phyloP scores from a whole-genome alignment of 2,113 vertebrate genomes.

The Vulpes vulpes region DNA sequence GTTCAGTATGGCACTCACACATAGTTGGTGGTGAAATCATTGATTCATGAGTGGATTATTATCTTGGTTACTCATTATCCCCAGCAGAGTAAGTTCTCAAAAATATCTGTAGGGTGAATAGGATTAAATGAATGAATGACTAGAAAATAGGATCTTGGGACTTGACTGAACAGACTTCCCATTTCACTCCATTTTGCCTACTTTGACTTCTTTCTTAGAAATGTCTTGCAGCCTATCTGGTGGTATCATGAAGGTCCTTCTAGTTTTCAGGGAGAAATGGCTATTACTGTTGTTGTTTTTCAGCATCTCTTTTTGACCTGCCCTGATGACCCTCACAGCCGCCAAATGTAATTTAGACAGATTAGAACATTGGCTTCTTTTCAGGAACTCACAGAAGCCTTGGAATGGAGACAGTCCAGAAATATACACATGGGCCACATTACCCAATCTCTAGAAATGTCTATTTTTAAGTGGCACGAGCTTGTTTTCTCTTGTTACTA shows the following conservation, averaged over 20 bases:
- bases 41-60: not conserved
- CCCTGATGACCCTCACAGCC: not conserved
- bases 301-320: constrained; percentile 30
- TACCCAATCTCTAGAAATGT: constrained; percentile 60
- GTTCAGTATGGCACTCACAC: not conserved
- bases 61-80: not conserved
- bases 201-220: not conserved
- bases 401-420: constrained; percentile 61
- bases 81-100: not conserved
- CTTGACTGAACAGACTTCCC: rapidly evolving
- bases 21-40: not conserved
- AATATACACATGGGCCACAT: constrained; percentile 56
- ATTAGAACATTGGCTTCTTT: constrained; percentile 46
- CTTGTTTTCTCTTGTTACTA: constrained; percentile 67
- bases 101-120: not conserved
- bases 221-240: not conserved
- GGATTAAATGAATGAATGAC: not conserved
- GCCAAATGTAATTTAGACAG: constrained; percentile 57
- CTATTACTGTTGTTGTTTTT: not conserved
- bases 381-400: constrained; percentile 69
- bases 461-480: constrained; percentile 50
- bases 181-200: not conserved
- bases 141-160: not conserved
- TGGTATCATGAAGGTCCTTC: not conserved
- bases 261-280: not conserved